phyloP scores from a whole-genome alignment of 2,797 vertebrate genomes.

The Oreortyx pictus region DNA sequence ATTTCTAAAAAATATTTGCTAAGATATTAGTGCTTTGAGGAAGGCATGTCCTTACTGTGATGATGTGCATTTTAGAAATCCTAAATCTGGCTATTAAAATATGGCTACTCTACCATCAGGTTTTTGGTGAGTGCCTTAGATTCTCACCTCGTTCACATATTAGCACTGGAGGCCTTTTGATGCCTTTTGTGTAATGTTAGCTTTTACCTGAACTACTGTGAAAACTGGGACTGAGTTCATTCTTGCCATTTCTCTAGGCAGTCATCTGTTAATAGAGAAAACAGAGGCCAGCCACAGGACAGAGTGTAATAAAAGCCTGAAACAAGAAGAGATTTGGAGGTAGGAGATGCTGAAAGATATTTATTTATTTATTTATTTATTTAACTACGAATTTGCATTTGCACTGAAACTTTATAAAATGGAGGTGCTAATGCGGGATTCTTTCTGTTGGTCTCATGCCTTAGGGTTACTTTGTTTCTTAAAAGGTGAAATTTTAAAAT shows the following conservation, averaged over 20 bases:
- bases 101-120: not conserved
- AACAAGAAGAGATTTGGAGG: not conserved
- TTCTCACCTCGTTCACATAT: slow-evolving; percentile 17
- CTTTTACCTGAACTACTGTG: slow-evolving; percentile 2
- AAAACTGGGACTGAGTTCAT: not conserved
- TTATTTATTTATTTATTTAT: not conserved
- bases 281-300: not conserved
- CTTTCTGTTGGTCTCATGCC: not conserved
- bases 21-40: not conserved
- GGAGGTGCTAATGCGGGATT: not conserved
- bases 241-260: not conserved
- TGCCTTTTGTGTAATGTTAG: not conserved
- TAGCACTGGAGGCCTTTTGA: not conserved
- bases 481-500: not conserved
- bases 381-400: not conserved
- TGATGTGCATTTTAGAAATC: not conserved
- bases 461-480: not conserved
- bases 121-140: not conserved
- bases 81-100: not conserved
- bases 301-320: not conserved
- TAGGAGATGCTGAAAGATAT: not conserved
- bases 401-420: not conserved
- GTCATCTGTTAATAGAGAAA: slow-evolving; percentile 23
- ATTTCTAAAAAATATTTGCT: not conserved
- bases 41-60: not conserved